A percentile compares a stretch with the other conserved stretches of the same genome.
Conservation (phyloP, 2,797 vertebrate genomes). For the Geotrypetes seraphini region DNA sequence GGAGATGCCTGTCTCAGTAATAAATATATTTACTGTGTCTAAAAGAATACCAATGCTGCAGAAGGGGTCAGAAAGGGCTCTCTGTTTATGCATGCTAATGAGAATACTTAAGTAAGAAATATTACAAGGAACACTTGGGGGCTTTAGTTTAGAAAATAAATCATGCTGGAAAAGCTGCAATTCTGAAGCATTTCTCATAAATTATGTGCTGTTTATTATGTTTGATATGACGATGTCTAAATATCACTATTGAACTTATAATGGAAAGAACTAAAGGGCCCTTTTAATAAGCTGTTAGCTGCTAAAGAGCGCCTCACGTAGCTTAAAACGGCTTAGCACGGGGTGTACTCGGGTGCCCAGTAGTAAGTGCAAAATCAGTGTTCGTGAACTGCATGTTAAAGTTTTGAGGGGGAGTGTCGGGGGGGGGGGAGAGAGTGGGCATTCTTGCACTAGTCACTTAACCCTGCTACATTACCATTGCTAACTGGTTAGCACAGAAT, state of each 20-base stretch:
- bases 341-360: too few relatives aligned
- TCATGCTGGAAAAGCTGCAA: slow-evolving; percentile 13
- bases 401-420: too few relatives aligned
- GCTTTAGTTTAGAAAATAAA: slow-evolving; percentile 10
- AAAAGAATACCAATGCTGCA: slow-evolving; percentile 8
- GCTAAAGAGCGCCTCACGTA: too few relatives aligned
- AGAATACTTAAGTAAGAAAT: slow-evolving; percentile 10
- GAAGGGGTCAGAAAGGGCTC: slow-evolving; percentile 2
- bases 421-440: too few relatives aligned
- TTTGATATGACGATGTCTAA: neutral
- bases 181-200: neutral
- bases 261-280: neutral
- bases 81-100: slow-evolving; percentile 11
- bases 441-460: too few relatives aligned
- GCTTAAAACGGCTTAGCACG: too few relatives aligned
- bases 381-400: too few relatives aligned
- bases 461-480: too few relatives aligned
- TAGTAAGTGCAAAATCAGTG: too few relatives aligned
- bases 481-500: too few relatives aligned
- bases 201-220: neutral
- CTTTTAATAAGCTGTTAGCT: neutral
- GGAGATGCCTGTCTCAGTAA: slow-evolving; percentile 9
- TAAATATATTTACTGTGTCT: slow-evolving; percentile 17
- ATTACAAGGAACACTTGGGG: slow-evolving; percentile 3
- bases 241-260: neutral